These are phyloP conservation scores for Eclectus roratus DNA, from an alignment of 2,113 vertebrate species.

Conservation along the genomic window DNA sequence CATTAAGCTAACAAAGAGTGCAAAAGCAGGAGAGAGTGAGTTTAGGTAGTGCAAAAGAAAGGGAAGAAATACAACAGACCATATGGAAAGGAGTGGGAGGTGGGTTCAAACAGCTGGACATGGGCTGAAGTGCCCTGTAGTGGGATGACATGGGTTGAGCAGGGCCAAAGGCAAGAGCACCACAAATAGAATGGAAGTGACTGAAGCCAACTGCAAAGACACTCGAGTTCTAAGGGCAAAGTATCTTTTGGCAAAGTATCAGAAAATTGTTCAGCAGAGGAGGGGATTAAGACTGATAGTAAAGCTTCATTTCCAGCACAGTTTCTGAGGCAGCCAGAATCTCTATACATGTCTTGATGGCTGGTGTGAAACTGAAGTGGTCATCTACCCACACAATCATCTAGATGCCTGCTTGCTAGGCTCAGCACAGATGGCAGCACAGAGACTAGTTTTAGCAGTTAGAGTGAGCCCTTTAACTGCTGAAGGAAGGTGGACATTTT, in stretches of 20 bases:
- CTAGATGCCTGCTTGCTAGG: background rate
- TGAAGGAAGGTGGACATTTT: background rate
- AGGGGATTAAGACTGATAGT: background rate
- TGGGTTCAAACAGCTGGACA: background rate
- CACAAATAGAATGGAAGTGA: background rate
- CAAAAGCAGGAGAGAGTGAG: background rate
- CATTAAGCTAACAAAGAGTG: background rate
- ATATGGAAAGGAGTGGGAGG: rapidly evolving
- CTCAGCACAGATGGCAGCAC: background rate
- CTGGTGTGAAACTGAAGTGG: background rate
- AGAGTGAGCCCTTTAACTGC: background rate
- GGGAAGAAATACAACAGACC: background rate
- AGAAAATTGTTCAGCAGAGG: background rate
- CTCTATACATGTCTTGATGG: background rate
- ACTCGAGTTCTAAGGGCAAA: background rate
- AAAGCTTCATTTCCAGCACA: background rate
- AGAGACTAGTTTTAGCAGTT: background rate
- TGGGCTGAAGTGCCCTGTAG: background rate
- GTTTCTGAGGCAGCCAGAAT: background rate
- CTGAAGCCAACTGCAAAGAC: background rate
- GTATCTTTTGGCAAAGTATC: background rate
- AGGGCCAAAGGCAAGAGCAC: background rate
- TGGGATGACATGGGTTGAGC: background rate
- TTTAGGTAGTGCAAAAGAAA: background rate
- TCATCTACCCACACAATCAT: background rate